A percentile compares a stretch with the other conserved stretches of the same genome.
phyloP scores from a whole-genome alignment of 2,888 invertebrate species.

The Loripinus fragilis region DNA sequence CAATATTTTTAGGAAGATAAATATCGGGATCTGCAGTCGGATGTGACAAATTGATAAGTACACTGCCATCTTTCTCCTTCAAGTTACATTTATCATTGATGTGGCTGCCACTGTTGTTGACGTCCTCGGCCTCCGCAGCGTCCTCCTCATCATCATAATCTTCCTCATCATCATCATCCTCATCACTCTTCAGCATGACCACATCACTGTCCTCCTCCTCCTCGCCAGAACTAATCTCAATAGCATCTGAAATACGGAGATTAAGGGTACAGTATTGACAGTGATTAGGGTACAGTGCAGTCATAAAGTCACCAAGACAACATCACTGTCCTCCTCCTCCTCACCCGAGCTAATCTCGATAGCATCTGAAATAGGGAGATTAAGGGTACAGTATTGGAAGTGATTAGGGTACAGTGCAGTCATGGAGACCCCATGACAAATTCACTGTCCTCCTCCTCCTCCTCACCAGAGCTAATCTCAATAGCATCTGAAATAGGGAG shows the following conservation, averaged over 20 bases:
- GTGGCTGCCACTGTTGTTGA: slow-evolving; percentile 93
- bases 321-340: slow-evolving; percentile 85
- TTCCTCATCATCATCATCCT: slow-evolving; percentile 85
- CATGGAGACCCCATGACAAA: slow-evolving; percentile 58
- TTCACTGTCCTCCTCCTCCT: slow-evolving; percentile 84
- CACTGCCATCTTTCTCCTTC: slow-evolving; percentile 95
- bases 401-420: too few relatives aligned
- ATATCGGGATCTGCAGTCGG: slow-evolving; percentile 95
- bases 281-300: too few relatives aligned
- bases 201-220: slow-evolving; percentile 85
- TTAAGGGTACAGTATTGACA: slow-evolving; percentile 20
- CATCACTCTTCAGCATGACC: slow-evolving; percentile 62
- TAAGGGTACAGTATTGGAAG: too few relatives aligned
- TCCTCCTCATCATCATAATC: slow-evolving; percentile 84
- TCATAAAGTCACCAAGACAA: slow-evolving; percentile 58
- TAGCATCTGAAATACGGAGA: slow-evolving; percentile 62
- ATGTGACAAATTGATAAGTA: slow-evolving; percentile 96
- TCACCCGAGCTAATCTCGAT: slow-evolving; percentile 73
- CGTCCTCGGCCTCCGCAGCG: slow-evolving; percentile 94
- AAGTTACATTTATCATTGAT: slow-evolving; percentile 96
- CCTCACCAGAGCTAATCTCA: slow-evolving; percentile 81
- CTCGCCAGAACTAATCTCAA: slow-evolving; percentile 72
- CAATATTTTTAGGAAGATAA: slow-evolving; percentile 94
- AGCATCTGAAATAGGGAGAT: slow-evolving; percentile 50
- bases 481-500: slow-evolving; percentile 58